Conservation (phyloP, 1,140 invertebrate genomes). For the Drepana arcuata region DNA sequence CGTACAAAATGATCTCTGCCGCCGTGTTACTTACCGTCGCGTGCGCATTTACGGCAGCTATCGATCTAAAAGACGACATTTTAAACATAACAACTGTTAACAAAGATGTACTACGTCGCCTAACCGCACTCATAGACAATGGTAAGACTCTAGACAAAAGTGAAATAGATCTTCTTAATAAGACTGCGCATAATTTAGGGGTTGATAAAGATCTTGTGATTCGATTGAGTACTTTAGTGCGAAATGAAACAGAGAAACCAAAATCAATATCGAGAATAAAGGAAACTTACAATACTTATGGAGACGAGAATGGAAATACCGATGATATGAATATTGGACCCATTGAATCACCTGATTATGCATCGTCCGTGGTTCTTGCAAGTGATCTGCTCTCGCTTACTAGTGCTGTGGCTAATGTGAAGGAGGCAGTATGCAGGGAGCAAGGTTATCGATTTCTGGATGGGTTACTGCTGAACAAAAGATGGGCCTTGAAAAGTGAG, state of each 20-base stretch:
- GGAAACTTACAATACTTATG: conserved; percentile 32
- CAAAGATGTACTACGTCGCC: conserved; percentile 29
- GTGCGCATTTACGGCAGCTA: conserved; percentile 26
- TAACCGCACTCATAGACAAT: conserved; percentile 24
- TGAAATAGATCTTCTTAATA: conserved; percentile 27
- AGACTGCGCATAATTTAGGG: conserved; percentile 32
- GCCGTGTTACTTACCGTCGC: conserved; percentile 30
- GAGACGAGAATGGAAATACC: conserved; percentile 24
- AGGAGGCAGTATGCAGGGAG: conserved; percentile 57
- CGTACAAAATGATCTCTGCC: conserved; percentile 29
- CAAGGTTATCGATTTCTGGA: conserved; percentile 66
- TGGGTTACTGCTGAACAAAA: conserved; percentile 60
- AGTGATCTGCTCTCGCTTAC: conserved; percentile 59
- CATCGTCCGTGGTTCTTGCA: conserved; percentile 54
- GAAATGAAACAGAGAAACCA: no score
- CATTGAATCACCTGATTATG: conserved; percentile 59
- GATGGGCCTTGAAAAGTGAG: conserved; percentile 74
- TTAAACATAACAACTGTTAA: conserved; percentile 33
- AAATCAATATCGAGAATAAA: no score
- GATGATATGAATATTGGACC: conserved; percentile 30
- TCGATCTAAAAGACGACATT: conserved; percentile 16
- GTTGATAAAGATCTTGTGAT: conserved; percentile 34
- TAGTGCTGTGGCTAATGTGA: conserved; percentile 52
- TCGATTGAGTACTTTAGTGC: no score
- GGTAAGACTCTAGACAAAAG: conserved; percentile 29